Evolutionary conservation across 2,113 vertebrate species (phyloP).

Genomic region (Pseudopodoces humilis): DNA sequence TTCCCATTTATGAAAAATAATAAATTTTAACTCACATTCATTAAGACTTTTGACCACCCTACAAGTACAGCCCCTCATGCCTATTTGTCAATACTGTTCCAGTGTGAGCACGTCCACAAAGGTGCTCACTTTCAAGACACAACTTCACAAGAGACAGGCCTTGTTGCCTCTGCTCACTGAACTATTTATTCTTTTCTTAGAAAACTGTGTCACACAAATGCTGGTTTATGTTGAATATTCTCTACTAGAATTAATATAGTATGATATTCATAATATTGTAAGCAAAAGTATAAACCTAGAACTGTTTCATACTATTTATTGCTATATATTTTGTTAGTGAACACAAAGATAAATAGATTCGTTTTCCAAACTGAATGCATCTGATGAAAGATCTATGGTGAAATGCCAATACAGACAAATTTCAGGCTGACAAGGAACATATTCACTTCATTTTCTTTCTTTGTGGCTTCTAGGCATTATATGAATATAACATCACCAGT

Average conservation of each 20-base stretch:
- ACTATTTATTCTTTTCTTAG: background rate
- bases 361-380: background rate
- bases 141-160: background rate
- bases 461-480: slow-evolving; percentile 33
- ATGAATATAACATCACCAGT: slow-evolving; percentile 6
- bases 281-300: background rate
- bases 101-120: background rate
- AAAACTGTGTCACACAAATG: background rate
- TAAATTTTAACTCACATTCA: background rate
- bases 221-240: background rate
- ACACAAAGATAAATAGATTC: background rate
- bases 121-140: background rate
- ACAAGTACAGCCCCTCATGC: background rate
- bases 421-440: slow-evolving; percentile 47
- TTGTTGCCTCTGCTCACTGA: background rate
- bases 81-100: rapidly evolving
- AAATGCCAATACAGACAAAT: slow-evolving; percentile 39
- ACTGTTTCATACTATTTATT: background rate
- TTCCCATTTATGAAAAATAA: background rate
- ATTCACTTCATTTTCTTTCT: slow-evolving; percentile 14
- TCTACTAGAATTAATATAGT: background rate
- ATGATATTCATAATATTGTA: background rate
- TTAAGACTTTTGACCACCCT: background rate
- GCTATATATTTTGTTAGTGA: background rate
- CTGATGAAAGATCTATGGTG: background rate